Conservation (phyloP, 35 echinoderm and acorn worm genomes). For the Heliocidaris tuberculata region DNA sequence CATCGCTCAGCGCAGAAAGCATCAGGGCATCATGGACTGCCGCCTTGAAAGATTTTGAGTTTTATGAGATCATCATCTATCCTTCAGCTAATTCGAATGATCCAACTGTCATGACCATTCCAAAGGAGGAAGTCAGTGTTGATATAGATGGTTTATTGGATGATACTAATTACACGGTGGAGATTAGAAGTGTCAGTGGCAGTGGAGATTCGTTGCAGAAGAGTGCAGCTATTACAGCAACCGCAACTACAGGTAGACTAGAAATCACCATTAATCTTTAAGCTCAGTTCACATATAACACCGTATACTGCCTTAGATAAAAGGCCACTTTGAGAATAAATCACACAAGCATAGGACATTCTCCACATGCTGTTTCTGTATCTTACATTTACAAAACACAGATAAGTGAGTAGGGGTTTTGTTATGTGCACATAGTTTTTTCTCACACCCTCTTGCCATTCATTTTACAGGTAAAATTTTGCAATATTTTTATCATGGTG, state of each 20-base stretch:
- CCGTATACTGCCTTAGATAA: no score
- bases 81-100: neutral
- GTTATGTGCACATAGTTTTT: no score
- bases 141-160: conserved; percentile 33
- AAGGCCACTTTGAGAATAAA: no score
- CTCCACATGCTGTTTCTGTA: no score
- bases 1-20: neutral
- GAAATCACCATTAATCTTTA: neutral
- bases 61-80: neutral
- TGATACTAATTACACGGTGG: conserved; percentile 28
- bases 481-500: no score
- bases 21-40: neutral
- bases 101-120: neutral
- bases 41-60: neutral
- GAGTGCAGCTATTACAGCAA: conserved; percentile 8
- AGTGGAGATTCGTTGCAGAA: conserved; percentile 27
- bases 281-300: no score
- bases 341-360: no score
- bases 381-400: no score
- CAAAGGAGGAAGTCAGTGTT: neutral
- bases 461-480: no score
- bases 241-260: conserved; percentile 43
- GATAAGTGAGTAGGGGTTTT: no score
- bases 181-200: conserved; percentile 21
- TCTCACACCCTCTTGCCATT: no score